Evolutionary conservation across 2,113 vertebrate species (phyloP), one percentile per base, ranked within the genome.

Genomic region (Hemiprocne comata): DNA sequence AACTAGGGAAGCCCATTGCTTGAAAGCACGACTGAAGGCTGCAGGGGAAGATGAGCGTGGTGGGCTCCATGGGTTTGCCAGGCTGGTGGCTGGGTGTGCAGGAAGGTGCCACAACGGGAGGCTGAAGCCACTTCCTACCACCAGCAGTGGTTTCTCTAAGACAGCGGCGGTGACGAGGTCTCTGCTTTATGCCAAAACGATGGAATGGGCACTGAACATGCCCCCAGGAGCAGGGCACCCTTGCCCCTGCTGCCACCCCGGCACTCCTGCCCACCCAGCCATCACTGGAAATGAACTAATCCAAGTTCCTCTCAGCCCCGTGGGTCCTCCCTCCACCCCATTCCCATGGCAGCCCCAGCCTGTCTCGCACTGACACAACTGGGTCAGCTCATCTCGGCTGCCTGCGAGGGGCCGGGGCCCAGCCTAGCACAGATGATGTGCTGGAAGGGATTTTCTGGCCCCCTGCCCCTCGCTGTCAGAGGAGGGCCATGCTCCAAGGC

Each of bases 371-470:
- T 87, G 90, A 95, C 94, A 95, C 89, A 95, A 90, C 69, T 84
- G 93, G 96, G 94, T 93, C 96, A 97, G 94, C 92, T 74, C 75
- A 10, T 61, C 51, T 64, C 73, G 0, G 6, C 67, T 0, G 3
- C 33, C 85, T 34, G 62, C 0, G 3, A 84, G 50, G 48, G 57
- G 75, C 69, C 65, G 69, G 44, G 77, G 53, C 42, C 13, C 24
- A 19, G 90, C 18, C 1, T 0, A 0, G 75, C 0, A 1, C 66
- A 40, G 53, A 21, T 0, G 0, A 66, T 4, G 54, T 6, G 31
- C 58, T 17, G 25, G 53, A 48, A 36, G 38, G 7, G 1, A 64
- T 62, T 44, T 25, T 13, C 31, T 50, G n/a, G 21, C 21, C 61
- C 31, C 25, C 50, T 26, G n/a, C 11, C 44, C 69, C 33, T 75